phyloP scores from a whole-genome alignment of 2,888 invertebrate species.

The Masnerella sp. region DNA sequence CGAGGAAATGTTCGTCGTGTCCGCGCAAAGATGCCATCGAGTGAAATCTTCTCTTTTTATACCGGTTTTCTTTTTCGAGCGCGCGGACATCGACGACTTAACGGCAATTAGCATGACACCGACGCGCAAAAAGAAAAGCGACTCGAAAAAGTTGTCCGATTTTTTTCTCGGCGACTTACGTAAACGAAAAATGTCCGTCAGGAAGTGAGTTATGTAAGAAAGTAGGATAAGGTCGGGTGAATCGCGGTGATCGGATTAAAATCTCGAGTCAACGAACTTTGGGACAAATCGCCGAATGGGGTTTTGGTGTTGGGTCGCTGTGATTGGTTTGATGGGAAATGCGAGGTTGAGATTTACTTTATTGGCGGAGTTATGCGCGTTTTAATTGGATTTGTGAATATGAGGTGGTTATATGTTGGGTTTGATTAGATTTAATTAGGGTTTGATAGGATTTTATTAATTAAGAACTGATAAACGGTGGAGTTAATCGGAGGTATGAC shows the following conservation, averaged over 20 bases:
- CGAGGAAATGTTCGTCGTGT: conserved; percentile 66
- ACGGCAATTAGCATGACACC: conserved; percentile 37
- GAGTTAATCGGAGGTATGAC: too few species aligned
- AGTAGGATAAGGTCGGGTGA: conserved; percentile 58
- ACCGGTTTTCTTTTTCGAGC: conserved; percentile 37
- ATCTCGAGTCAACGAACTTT: conserved; percentile 37
- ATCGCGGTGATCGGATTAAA: conserved; percentile 45
- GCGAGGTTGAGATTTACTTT: background rate
- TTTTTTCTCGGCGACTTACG: too few species aligned
- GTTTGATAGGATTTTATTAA: too few species aligned
- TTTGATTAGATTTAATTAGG: too few species aligned
- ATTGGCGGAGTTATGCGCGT: background rate
- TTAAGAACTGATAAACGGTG: too few species aligned
- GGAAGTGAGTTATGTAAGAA: conserved; percentile 47
- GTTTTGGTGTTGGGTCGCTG: background rate
- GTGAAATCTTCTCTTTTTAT: conserved; percentile 57
- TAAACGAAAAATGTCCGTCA: conserved; percentile 32
- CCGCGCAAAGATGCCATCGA: conserved; percentile 50
- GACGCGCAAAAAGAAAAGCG: conserved; percentile 4
- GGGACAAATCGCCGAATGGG: conserved; percentile 14
- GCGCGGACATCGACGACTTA: conserved; percentile 16
- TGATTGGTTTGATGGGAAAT: background rate
- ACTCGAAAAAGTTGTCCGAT: too few species aligned
- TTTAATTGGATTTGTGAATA: too few species aligned
- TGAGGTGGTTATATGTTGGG: too few species aligned